Percentiles rank a stretch among this genome's conserved stretches.
Conservation (phyloP, 2,888 invertebrate species). For the Amphipyra tragopoginis region DNA sequence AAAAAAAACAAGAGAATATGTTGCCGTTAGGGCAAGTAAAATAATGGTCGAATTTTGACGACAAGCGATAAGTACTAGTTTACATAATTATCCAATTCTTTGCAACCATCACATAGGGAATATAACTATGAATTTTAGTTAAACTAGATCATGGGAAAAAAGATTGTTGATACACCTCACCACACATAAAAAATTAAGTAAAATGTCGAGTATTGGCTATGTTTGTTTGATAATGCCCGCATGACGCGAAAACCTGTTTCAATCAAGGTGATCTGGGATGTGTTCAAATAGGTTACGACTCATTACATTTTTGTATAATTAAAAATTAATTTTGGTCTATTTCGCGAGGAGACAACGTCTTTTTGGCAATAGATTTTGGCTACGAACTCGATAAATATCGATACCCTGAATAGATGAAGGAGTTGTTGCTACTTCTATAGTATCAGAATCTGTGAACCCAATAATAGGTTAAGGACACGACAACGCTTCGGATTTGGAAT, state of each 20-base stretch:
- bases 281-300: conserved; percentile 57
- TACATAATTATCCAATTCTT: neutral
- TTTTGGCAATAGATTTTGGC: conserved; percentile 1
- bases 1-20: too few species aligned
- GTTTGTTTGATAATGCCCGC: conserved; percentile 68
- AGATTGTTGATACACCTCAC: neutral
- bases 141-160: conserved; percentile 22
- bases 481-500: neutral
- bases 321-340: neutral
- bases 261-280: conserved; percentile 70
- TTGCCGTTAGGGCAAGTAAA: too few species aligned
- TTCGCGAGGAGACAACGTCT: neutral
- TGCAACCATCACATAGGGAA: neutral
- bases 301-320: conserved; percentile 12
- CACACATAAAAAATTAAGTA: conserved; percentile 39
- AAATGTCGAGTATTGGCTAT: conserved; percentile 42
- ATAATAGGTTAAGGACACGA: neutral
- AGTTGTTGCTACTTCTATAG: neutral
- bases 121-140: neutral
- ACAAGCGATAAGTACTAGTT: too few species aligned
- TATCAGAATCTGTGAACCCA: neutral
- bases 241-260: conserved; percentile 65
- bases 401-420: too few species aligned
- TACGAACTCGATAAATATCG: too few species aligned
- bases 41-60: too few species aligned